Evolutionary conservation across 2,888 invertebrate genomes (phyloP), one percentile per base, ranked within the genome.

Genomic region (Leptinotarsa juncta): DNA sequence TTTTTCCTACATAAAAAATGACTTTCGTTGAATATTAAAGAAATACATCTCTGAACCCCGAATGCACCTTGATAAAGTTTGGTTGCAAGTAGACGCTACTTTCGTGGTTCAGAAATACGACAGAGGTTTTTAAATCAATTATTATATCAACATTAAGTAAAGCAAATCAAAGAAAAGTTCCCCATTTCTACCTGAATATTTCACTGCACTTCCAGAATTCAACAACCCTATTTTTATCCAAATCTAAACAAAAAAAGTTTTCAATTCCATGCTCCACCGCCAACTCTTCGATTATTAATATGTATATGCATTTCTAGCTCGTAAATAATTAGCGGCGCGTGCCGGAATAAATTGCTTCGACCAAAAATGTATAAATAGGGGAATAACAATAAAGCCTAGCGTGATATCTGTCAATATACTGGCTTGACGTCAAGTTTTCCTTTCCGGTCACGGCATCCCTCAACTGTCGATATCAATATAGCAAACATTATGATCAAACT

Each of bases 361-460:
- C 72, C 69, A 77, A 71, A 75, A 77, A 77, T 77, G 71, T 71
- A 77, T 71, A 72, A 69, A 68, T 70, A 68, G 74, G 77, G 77
- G 72, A 76, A 68, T 68, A 71, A 73, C 70, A 76, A 76, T 70
- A 73, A 76, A 65, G 73, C 76, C 20, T 80, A 74, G 81, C 81
- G 80, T 81, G 81, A 80, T 78, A 80, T 78, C 80, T 79, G 81
- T 81, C 81, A 78, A 79, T 81, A 81, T 80, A 79, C 77, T 78
- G 69, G 71, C 78, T 77, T 78, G 73, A 80, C 81, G 79, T 81
- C 81, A 81, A 81, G 79, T 78, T 75, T 70, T 67, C 72, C 70
- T 71, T 76, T 81, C 81, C 81, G 78, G 81, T 81, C 81, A 81
- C 81, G 81, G 75, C 76, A 81, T 48, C 42, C 55, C 49, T 26